phyloP scores from a whole-genome alignment of 2,113 vertebrate genomes.

The Ctenodactylus gundi region DNA sequence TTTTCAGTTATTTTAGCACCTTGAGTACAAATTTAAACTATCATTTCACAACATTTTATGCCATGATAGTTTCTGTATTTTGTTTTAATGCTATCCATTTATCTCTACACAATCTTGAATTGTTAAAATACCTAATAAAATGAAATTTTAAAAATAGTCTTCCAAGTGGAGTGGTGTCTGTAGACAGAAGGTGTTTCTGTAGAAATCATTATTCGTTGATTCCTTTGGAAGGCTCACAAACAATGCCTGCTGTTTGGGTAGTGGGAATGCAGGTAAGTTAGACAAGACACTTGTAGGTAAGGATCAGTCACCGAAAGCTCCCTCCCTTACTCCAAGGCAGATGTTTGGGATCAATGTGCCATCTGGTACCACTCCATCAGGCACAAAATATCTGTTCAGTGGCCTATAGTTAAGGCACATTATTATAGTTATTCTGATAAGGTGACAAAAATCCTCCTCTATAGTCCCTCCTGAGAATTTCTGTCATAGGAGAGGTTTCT shows the following conservation, averaged over 20 bases:
- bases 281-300: background rate
- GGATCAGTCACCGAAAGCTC: background rate
- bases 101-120: background rate
- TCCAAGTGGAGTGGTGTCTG: background rate
- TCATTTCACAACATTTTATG: conserved; percentile 1
- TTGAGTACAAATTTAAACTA: conserved; percentile 37
- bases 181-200: conserved; percentile 16
- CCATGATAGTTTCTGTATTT: background rate
- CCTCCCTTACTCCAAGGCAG: background rate
- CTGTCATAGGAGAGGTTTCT: background rate
- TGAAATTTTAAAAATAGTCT: conserved; percentile 17
- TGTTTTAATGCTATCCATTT: conserved; percentile 4
- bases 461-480: background rate
- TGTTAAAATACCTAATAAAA: conserved; percentile 36
- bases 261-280: background rate
- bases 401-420: background rate
- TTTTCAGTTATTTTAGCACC: conserved; percentile 4
- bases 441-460: background rate
- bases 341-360: background rate
- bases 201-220: conserved; percentile 17
- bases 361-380: background rate
- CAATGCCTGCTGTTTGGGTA: background rate
- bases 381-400: background rate
- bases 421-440: conserved; percentile 15
- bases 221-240: background rate